A percentile compares a stretch with the other conserved stretches of the same genome.
These are phyloP conservation scores for Chaetogeoica ovagalla DNA, from an alignment of 2,888 invertebrate species.

Conservation along the genomic window DNA sequence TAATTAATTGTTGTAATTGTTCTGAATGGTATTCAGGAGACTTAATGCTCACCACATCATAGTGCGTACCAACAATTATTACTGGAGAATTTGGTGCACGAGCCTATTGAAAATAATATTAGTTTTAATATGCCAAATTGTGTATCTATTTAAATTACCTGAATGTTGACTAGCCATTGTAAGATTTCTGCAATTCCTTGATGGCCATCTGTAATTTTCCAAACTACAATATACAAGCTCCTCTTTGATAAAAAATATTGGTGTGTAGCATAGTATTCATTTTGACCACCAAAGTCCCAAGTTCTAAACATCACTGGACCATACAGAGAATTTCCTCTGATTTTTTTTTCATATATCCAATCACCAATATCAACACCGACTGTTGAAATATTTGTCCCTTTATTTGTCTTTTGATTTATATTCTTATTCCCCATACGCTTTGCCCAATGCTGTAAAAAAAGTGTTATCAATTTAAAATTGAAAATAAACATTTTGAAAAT, in stretches of 20 bases:
- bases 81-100: conserved; percentile 96
- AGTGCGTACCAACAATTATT: conserved; percentile 94
- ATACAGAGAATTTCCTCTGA: conserved; percentile 72
- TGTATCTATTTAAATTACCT: conserved; percentile 62
- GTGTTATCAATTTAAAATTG: conserved; percentile 15
- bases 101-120: conserved; percentile 63
- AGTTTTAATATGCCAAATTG: neutral
- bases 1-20: conserved; percentile 83
- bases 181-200: conserved; percentile 86
- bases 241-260: conserved; percentile 96
- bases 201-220: conserved; percentile 91
- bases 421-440: conserved; percentile 91
- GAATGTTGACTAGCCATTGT: conserved; percentile 95
- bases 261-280: conserved; percentile 97
- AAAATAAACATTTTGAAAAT: conserved; percentile 15
- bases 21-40: conserved; percentile 68
- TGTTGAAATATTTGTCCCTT: conserved; percentile 85
- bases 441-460: conserved; percentile 79
- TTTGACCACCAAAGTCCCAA: conserved; percentile 99
- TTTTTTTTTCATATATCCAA: conserved; percentile 87
- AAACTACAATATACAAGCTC: conserved; percentile 91
- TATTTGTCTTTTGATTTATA: conserved; percentile 73
- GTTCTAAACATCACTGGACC: conserved; percentile 90
- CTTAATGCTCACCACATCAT: conserved; percentile 77
- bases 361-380: conserved; percentile 97